Percentiles rank a stretch among this genome's conserved stretches.
Conservation (phyloP, 1,140 invertebrate genomes). For the Zaprionus lachaisei region DNA sequence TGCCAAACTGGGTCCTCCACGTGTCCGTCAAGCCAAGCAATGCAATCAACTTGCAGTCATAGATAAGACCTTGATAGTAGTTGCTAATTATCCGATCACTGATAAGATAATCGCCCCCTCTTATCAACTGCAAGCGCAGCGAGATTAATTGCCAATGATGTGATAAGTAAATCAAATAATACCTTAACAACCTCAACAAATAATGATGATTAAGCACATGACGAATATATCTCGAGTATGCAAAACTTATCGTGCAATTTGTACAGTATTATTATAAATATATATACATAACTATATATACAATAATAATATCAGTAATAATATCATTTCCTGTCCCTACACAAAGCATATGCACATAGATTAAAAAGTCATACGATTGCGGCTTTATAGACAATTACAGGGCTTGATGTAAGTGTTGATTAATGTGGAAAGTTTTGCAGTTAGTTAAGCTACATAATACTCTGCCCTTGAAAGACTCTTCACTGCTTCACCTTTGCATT, state of each 20-base stretch:
- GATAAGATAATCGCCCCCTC: conserved; percentile 9
- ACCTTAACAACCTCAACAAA: not conserved
- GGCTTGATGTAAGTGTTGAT: not conserved
- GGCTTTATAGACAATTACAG: conserved; percentile 6
- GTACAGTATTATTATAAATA: conserved; percentile 11
- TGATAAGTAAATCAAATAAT: conserved; percentile 12
- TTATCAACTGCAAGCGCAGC: conserved; percentile 25
- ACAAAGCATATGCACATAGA: not conserved
- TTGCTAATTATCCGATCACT: conserved; percentile 11
- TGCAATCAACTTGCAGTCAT: not conserved
- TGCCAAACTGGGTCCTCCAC: conserved; percentile 1
- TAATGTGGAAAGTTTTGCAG: not conserved
- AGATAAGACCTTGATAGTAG: conserved; percentile 16
- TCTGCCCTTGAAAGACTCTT: conserved; percentile 8
- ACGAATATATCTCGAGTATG: conserved; percentile 2
- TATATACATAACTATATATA: conserved; percentile 7
- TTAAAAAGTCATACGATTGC: conserved; percentile 39
- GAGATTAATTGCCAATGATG: conserved; percentile 15
- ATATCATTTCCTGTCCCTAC: conserved; percentile 21
- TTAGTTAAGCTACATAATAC: conserved; percentile 1
- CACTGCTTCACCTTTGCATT: not conserved
- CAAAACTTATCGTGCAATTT: conserved; percentile 42
- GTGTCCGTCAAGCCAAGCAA: not conserved
- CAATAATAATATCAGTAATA: not conserved
- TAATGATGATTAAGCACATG: conserved; percentile 36